Evolutionary conservation across 1,140 invertebrate genomes (phyloP).

Genomic region (Onthophagus taurus): DNA sequence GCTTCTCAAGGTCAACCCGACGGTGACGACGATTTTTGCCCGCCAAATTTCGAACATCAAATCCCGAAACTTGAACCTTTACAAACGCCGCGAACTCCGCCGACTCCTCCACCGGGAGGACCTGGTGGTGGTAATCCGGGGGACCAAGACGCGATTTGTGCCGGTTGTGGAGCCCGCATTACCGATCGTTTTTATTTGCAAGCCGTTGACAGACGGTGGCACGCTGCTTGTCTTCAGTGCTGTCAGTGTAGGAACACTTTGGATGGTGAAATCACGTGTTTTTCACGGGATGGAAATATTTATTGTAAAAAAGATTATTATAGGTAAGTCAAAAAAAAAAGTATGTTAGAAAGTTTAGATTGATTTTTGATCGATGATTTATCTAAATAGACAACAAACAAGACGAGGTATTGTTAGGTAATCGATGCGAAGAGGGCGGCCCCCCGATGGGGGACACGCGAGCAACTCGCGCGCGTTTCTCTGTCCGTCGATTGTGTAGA

Average conservation of each 20-base stretch:
- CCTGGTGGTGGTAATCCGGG: slow-evolving; percentile 11
- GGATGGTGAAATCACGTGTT: slow-evolving; percentile 88
- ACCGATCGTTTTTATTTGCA: slow-evolving; percentile 85
- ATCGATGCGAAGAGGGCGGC: neutral
- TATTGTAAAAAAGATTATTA: slow-evolving; percentile 98
- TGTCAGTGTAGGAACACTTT: slow-evolving; percentile 82
- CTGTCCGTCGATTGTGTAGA: neutral
- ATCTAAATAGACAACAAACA: neutral
- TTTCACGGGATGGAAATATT: slow-evolving; percentile 86
- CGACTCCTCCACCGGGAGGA: slow-evolving; percentile 29
- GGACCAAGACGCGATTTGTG: slow-evolving; percentile 54
- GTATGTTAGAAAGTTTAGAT: neutral
- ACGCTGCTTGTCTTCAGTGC: slow-evolving; percentile 83
- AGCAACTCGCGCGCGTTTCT: slow-evolving; percentile 3
- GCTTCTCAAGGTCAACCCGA: slow-evolving; percentile 22
- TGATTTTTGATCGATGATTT: neutral
- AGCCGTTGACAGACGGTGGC: slow-evolving; percentile 89
- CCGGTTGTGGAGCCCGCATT: slow-evolving; percentile 76
- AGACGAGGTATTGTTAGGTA: too few relatives aligned
- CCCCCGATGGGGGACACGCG: slow-evolving; percentile 2
- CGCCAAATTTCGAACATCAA: slow-evolving; percentile 36
- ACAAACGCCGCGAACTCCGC: slow-evolving; percentile 37
- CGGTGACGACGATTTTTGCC: slow-evolving; percentile 27
- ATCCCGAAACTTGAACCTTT: slow-evolving; percentile 47
- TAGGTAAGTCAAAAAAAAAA: slow-evolving; percentile 59